Base-by-base conservation (phyloP, 2,888 invertebrate genomes). In the Cyaniris semiargus region DNA sequence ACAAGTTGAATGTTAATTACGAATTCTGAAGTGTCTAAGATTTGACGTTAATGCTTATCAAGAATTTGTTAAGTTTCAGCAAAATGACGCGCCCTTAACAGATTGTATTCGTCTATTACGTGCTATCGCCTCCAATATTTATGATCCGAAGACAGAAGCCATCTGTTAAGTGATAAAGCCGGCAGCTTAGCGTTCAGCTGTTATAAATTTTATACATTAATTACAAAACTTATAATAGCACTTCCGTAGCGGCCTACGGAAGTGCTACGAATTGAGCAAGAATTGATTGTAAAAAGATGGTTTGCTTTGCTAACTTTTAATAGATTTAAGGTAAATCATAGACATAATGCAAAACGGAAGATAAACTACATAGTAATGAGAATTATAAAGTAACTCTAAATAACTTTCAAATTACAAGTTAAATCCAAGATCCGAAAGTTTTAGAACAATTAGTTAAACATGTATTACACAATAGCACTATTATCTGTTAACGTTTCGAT, bases 51-150 rank as follows among this genome's bases (percentile, higher is more conserved):
- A 53, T 34, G 23, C 53, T 27, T 18, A 27, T 53, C 27, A 48
- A 74, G 53, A 74, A 74, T 48, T 74, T 74, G 48, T 74, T 27
- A 53, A 23, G 44, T 74, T 53, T 74, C 74, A 48, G 15, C 48
- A 23, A 74, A 27, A 74, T 74, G 74, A 74, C 48, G 48, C 15
- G 23, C 74, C 38, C 21, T 48, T 74, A 53, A 23, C 74, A 74
- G 48, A 74, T 74, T 74, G 23, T 74, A 27, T 48, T 48, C 48
- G 74, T 74, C 74, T 74, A 74, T 74, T 48, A 48, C 6, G 74
- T 53, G 44, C 74, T 48, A 74, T 74, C 74, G 74, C 74, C 15
- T 74, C 74, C 74, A 53, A 74, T 74, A 48, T n/a, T n/a, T 53
- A 74, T 53, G 74, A 53, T 48, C 53, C 53, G 48, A 13, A 48